phyloP scores from a whole-genome alignment of 2,113 vertebrate species.

The Scortum barcoo region DNA sequence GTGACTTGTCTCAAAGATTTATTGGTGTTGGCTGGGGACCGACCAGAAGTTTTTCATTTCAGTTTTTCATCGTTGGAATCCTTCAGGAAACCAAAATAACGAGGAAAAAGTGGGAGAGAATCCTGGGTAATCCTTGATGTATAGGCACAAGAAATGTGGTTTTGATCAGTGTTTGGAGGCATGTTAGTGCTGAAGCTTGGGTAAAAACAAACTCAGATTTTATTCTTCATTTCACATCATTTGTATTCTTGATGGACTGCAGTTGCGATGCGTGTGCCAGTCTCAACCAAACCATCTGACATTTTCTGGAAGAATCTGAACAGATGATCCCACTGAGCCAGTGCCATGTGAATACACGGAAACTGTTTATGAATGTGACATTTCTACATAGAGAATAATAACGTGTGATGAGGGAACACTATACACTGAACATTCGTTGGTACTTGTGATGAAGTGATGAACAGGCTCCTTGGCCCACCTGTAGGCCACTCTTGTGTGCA shows the following conservation, averaged over 20 bases:
- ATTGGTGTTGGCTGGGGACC: background rate
- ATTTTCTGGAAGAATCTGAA: background rate
- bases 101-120: background rate
- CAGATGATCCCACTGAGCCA: background rate
- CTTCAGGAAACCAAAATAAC: background rate
- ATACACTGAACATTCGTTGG: background rate
- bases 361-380: slow-evolving; percentile 16
- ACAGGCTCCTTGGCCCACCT: background rate
- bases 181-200: background rate
- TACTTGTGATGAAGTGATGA: background rate
- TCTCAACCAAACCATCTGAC: background rate
- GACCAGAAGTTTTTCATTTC: background rate
- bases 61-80: background rate
- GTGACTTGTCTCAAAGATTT: background rate
- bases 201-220: background rate
- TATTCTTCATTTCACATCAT: background rate
- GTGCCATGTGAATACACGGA: background rate
- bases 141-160: background rate
- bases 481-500: background rate
- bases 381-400: background rate
- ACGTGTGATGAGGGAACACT: background rate
- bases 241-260: background rate
- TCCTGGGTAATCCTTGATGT: background rate
- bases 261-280: background rate
- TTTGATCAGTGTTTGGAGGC: background rate